These are phyloP conservation scores for Oryzias celebensis DNA, from an alignment of 2,113 vertebrate genomes.

Conservation along the genomic window DNA sequence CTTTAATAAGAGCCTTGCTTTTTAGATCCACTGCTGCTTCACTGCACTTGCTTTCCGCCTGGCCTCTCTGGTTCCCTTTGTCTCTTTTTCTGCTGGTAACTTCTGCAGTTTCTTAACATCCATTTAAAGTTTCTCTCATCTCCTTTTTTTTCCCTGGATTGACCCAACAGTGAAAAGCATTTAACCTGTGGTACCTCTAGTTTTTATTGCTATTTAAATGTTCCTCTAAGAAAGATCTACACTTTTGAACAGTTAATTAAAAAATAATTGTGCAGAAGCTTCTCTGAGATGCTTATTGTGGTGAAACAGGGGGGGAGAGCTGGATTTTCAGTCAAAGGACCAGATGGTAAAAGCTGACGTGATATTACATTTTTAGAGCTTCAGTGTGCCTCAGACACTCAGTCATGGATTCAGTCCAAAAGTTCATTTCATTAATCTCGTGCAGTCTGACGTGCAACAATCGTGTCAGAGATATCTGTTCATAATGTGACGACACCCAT, in stretches of 20 bases:
- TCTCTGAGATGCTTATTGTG: background rate
- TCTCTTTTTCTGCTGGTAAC: constrained; percentile 7
- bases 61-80: constrained; percentile 16
- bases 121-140: constrained; percentile 13
- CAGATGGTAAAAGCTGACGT: background rate
- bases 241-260: background rate
- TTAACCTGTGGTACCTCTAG: constrained; percentile 27
- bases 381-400: background rate
- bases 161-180: constrained; percentile 25
- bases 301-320: background rate
- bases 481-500: too few species aligned
- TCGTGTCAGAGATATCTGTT: background rate
- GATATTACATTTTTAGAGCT: background rate
- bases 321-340: constrained; percentile 4
- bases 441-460: background rate
- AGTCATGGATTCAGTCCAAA: constrained; percentile 3
- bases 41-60: constrained; percentile 27
- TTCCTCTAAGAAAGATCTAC: background rate
- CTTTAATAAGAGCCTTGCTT: constrained; percentile 43
- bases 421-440: constrained; percentile 3
- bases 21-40: constrained; percentile 27
- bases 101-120: constrained; percentile 20
- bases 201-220: constrained; percentile 1
- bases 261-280: background rate
- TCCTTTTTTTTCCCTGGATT: constrained; percentile 20